Evolutionary conservation across 1,140 invertebrate species (phyloP), one percentile per base, ranked within the genome.

Genomic region (Mya arenaria): DNA sequence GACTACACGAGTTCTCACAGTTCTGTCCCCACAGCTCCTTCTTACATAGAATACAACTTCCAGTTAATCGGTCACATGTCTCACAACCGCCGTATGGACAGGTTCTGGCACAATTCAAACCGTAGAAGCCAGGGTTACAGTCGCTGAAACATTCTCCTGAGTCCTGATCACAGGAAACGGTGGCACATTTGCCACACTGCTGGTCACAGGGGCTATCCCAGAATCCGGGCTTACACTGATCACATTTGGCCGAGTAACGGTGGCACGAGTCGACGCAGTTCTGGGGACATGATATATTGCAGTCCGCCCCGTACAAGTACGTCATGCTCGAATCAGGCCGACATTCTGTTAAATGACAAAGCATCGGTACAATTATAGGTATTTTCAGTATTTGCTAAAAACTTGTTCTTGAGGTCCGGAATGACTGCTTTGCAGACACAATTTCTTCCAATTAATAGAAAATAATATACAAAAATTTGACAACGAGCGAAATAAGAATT

Each of bases 261-360:
- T 15, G 8, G 30, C 72, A 75, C 5, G 48, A 25, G 62, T n/a
- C 30, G 0, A 17, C 58, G 39, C 72, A 75, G 17, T 28, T 75
- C 19, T 28, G n/a, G 17, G 72, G 44, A 62, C 55, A 75, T 10
- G 4, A 23, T 30, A 36, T 3, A 13, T 63, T 28, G 58, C 72
- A 75, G 5, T 36, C 25, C 17, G 36, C 1, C 0, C 72, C 72
- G 58, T 62, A 55, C 10, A n/a, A 62, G 17, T 55, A 52, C 6
- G 25, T 19, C 1, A n/a, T 55, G 1, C 39, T 15, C 8, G 13
- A 34, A 0, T 28, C 41, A 56, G 69, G 69, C 28, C 30, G 4
- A 72, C 69, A 72, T 23, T 56, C 69, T 72, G 69, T n/a, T 30
- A 55, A 5, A 28, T 41, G 41, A 32, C 68, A 72, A 41, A 55